Percentiles rank a stretch among this genome's conserved stretches.
These are phyloP conservation scores for Arge pagana DNA, from an alignment of 2,888 invertebrate species.

Conservation along the genomic window DNA sequence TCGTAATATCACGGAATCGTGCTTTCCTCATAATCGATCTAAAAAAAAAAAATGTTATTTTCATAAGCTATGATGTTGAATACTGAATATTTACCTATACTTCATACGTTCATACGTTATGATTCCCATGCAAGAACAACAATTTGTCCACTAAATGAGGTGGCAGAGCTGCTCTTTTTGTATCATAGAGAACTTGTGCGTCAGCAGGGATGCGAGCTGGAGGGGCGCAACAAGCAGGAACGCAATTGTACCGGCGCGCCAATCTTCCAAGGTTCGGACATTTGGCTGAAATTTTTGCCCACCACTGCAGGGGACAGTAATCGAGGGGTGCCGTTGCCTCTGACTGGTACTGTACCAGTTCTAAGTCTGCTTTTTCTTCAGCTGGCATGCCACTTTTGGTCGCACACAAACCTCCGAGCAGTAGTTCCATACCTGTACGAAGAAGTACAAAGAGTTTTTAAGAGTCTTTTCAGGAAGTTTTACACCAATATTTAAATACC, in stretches of 20 bases:
- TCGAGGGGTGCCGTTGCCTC: conserved; percentile 57
- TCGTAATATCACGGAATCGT: too few species aligned
- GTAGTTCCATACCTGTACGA: conserved; percentile 55
- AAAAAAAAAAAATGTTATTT: conserved; percentile 5
- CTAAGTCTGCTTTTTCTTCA: conserved; percentile 57
- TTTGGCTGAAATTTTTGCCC: conserved; percentile 54
- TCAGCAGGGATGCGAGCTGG: conserved; percentile 54
- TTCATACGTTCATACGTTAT: conserved; percentile 40
- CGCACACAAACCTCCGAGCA: conserved; percentile 53
- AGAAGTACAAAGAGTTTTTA: neutral
- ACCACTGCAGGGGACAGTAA: conserved; percentile 60
- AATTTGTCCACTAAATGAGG: conserved; percentile 55
- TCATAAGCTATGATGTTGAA: neutral
- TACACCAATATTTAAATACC: neutral
- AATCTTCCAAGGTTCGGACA: conserved; percentile 57
- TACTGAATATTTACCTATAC: neutral
- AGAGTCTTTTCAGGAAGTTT: neutral
- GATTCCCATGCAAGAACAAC: conserved; percentile 55
- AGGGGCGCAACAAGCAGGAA: conserved; percentile 58
- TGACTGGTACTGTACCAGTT: conserved; percentile 59
- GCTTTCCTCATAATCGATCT: too few species aligned
- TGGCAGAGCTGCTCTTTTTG: conserved; percentile 53
- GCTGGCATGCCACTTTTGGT: conserved; percentile 53
- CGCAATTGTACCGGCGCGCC: conserved; percentile 57
- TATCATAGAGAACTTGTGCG: conserved; percentile 52